A percentile compares a stretch with the other conserved stretches of the same genome.
Evolutionary conservation across 2,113 vertebrate genomes (phyloP).

Genomic region (Pyrgilauda ruficollis): DNA sequence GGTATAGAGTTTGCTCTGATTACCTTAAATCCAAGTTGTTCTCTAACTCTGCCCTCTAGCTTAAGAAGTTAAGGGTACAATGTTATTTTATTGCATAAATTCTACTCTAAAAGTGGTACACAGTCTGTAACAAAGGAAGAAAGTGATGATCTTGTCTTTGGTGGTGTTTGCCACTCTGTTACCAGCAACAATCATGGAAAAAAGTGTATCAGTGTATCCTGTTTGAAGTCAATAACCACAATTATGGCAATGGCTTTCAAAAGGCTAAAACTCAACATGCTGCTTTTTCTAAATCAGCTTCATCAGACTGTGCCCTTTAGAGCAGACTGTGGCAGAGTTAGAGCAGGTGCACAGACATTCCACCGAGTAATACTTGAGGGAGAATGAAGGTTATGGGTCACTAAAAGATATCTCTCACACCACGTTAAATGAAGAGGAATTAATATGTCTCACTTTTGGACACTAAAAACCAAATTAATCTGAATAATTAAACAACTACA

Average conservation of each 20-base stretch:
- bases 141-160: not conserved
- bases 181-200: not conserved
- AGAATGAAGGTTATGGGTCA: not conserved
- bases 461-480: not conserved
- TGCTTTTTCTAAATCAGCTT: not conserved
- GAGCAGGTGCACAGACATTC: not conserved
- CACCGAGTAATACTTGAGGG: not conserved
- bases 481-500: not conserved
- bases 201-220: not conserved
- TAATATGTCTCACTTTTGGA: not conserved
- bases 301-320: not conserved
- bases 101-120: not conserved
- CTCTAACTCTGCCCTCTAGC: not conserved
- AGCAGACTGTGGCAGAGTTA: not conserved
- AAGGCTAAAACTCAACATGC: not conserved
- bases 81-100: not conserved
- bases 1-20: not conserved
- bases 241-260: not conserved
- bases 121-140: not conserved
- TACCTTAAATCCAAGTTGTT: not conserved
- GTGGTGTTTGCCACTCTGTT: not conserved
- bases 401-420: not conserved
- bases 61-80: not conserved
- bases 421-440: not conserved
- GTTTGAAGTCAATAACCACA: not conserved